A percentile compares a stretch with the other conserved stretches of the same genome.
These are phyloP conservation scores for Pantherophis guttatus DNA, from an alignment of 2,113 vertebrate species.

Conservation along the genomic window DNA sequence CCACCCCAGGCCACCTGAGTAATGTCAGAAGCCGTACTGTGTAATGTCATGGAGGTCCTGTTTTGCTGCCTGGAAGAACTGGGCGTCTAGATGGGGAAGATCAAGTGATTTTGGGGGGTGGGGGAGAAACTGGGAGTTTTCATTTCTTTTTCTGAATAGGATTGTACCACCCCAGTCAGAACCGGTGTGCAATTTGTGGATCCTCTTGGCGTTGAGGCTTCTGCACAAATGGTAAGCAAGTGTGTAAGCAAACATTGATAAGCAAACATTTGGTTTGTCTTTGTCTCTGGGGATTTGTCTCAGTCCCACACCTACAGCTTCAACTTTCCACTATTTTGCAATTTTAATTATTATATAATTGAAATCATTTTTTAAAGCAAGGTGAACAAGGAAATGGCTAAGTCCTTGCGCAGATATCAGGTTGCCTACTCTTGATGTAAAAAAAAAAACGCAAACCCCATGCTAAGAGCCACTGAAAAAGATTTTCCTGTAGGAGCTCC, in stretches of 20 bases:
- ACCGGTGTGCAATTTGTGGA: not conserved
- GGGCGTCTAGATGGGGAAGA: not conserved
- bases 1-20: not conserved
- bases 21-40: too few relatives aligned
- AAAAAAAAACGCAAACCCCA: not conserved
- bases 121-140: not conserved
- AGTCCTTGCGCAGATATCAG: not conserved
- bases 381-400: not conserved
- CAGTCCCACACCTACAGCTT: not conserved
- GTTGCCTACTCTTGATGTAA: not conserved
- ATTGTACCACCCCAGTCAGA: not conserved
- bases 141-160: not conserved
- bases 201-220: not conserved
- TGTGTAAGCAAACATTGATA: not conserved
- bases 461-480: not conserved
- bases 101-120: not conserved
- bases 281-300: too few relatives aligned
- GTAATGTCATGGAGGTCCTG: not conserved
- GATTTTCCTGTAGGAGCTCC: not conserved
- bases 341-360: not conserved
- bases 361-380: not conserved
- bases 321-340: not conserved
- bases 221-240: not conserved
- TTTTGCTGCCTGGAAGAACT: not conserved
- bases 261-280: not conserved